Evolutionary conservation across 2,113 vertebrate genomes (phyloP).

Genomic region (Ciconia maguari): DNA sequence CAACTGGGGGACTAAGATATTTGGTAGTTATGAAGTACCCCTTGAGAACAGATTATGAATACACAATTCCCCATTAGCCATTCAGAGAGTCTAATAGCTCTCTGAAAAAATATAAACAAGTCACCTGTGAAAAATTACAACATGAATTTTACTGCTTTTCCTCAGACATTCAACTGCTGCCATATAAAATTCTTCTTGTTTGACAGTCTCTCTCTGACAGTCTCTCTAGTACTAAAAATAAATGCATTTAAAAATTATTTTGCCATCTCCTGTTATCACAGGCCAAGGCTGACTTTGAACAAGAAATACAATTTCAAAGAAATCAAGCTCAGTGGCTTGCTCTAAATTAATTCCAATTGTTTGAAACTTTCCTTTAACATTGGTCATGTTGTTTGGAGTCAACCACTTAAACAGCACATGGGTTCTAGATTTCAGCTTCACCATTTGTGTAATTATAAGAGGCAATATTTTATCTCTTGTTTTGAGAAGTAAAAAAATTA

Average conservation of each 20-base stretch:
- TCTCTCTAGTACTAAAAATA: not conserved
- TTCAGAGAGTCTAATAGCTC: not conserved
- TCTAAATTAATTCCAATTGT: not conserved
- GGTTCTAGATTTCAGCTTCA: not conserved
- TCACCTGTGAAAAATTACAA: not conserved
- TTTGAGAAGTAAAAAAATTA: not conserved
- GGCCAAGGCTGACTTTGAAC: not conserved
- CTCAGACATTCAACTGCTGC: not conserved
- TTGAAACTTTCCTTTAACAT: not conserved
- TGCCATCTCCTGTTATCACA: not conserved
- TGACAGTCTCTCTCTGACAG: not conserved
- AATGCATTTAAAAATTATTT: not conserved
- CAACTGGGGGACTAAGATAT: not conserved
- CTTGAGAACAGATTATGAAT: not conserved
- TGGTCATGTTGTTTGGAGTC: fast-evolving
- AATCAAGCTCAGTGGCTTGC: not conserved
- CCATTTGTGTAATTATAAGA: not conserved
- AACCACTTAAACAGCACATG: not conserved
- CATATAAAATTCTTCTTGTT: not conserved
- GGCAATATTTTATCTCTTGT: not conserved
- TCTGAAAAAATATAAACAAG: not conserved
- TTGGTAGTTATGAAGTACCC: not conserved
- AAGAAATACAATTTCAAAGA: not conserved
- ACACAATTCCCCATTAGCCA: not conserved
- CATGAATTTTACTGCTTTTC: not conserved